Conservation (phyloP, 2,113 vertebrate genomes). For the Euleptes europaea region DNA sequence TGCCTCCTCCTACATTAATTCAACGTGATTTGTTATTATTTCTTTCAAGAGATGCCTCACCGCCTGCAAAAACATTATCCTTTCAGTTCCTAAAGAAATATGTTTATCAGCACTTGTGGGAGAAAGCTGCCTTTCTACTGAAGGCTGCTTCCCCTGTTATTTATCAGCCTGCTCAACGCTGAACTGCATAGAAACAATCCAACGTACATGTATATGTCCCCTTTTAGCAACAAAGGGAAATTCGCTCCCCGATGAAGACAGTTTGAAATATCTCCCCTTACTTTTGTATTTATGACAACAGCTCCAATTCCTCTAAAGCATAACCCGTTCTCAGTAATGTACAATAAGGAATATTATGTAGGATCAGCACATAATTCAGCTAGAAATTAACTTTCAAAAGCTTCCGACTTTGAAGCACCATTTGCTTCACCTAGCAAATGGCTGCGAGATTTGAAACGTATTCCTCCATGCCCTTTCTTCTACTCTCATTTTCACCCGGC, state of each 20-base stretch:
- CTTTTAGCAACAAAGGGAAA: constrained; percentile 1
- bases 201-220: not conserved
- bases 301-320: not conserved
- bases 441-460: constrained; percentile 14
- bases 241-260: not conserved
- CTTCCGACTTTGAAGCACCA: not conserved
- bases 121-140: not conserved
- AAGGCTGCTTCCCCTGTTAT: constrained; percentile 1
- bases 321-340: constrained; percentile 4
- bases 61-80: not conserved
- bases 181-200: not conserved
- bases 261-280: not conserved
- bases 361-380: constrained; percentile 7
- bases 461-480: not conserved
- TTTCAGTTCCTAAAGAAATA: constrained; percentile 5
- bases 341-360: constrained; percentile 14
- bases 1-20: constrained; percentile 13
- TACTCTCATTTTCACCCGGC: not conserved
- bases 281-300: constrained; percentile 17
- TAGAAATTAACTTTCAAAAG: constrained; percentile 33
- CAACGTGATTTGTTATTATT: constrained; percentile 7
- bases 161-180: constrained; percentile 12
- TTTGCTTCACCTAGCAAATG: constrained; percentile 19
- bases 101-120: constrained; percentile 22
- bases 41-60: constrained; percentile 1